Evolutionary conservation across 2,113 vertebrate genomes (phyloP).

Genomic region (Geococcyx californianus): DNA sequence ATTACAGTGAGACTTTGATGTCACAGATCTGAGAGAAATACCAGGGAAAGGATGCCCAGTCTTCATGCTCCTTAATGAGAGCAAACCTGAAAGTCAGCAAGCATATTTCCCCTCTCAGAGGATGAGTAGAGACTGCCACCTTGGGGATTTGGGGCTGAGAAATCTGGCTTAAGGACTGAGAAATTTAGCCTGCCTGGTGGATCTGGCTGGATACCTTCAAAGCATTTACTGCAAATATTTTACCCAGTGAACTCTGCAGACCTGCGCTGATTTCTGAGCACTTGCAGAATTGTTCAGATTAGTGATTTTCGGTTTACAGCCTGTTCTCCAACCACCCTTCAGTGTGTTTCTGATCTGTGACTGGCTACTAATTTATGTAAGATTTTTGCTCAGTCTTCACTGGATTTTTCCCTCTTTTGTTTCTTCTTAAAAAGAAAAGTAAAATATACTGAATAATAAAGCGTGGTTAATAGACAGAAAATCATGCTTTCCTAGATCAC

Average conservation of each 20-base stretch:
- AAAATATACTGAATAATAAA: background rate
- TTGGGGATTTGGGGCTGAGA: conserved; percentile 7
- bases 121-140: conserved; percentile 33
- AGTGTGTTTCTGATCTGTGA: background rate
- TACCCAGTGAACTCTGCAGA: background rate
- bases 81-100: background rate
- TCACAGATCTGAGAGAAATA: conserved; percentile 22
- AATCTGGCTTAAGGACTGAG: background rate
- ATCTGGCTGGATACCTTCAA: background rate
- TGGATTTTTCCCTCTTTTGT: background rate
- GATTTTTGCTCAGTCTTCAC: background rate
- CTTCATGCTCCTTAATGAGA: background rate
- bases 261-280: background rate
- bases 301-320: background rate
- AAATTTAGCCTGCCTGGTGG: background rate
- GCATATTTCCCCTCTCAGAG: background rate
- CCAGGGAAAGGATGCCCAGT: background rate
- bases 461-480: background rate
- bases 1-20: conserved; percentile 25
- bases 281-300: background rate
- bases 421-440: background rate
- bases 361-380: background rate
- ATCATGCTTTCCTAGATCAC: background rate
- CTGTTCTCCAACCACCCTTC: background rate
- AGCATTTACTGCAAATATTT: background rate